A percentile compares a stretch with the other conserved stretches of the same genome.
Conservation (phyloP, 1,140 invertebrate genomes). For the Homarus americanus region DNA sequence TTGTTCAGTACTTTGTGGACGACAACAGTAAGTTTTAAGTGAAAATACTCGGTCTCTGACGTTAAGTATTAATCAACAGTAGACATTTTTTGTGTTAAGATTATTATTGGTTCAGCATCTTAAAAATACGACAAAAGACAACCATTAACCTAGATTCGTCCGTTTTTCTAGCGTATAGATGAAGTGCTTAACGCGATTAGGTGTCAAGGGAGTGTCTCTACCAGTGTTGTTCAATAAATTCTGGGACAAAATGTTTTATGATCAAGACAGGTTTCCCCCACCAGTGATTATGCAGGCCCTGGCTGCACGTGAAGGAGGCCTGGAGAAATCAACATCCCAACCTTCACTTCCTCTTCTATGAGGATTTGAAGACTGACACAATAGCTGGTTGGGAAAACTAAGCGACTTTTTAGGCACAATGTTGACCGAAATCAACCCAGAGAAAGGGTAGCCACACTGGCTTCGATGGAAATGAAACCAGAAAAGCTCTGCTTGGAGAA, state of each 20-base stretch:
- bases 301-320: constrained; percentile 68
- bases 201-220: too few species aligned
- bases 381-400: constrained; percentile 82
- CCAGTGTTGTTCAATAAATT: too few species aligned
- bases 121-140: too few species aligned
- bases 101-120: too few species aligned
- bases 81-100: too few species aligned
- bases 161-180: too few species aligned
- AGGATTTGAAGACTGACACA: constrained; percentile 80
- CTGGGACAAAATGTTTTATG: too few species aligned
- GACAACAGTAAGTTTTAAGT: constrained; percentile 48
- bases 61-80: too few species aligned
- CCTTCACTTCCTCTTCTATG: constrained; percentile 74
- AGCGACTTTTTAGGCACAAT: constrained; percentile 86
- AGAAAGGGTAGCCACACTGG: constrained; percentile 76
- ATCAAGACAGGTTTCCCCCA: too few species aligned
- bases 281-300: constrained; percentile 69
- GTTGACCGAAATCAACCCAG: constrained; percentile 82
- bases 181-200: too few species aligned
- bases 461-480: constrained; percentile 59
- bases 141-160: too few species aligned
- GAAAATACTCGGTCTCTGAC: too few species aligned
- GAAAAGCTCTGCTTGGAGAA: constrained; percentile 14
- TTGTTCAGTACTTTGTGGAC: constrained; percentile 66
- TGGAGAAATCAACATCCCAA: constrained; percentile 71